A percentile compares a stretch with the other conserved stretches of the same genome.
Conservation (phyloP, 30 jellyfish, hydroid and myxozoan species). For the Mastigias papua region DNA sequence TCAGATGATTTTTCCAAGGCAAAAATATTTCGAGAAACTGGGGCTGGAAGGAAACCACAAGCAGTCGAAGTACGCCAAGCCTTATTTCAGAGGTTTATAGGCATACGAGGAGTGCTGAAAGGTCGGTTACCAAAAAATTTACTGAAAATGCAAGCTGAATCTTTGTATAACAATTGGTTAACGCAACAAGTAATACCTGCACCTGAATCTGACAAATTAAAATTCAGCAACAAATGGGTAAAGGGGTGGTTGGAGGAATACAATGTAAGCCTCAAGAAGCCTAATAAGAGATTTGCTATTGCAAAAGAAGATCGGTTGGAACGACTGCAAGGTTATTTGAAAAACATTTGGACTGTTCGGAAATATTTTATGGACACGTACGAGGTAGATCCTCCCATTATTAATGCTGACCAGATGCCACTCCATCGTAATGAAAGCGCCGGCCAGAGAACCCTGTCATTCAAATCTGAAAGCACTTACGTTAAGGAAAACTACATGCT, state of each 20-base stretch:
- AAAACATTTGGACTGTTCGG: conserved; percentile 33
- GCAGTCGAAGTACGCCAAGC: conserved; percentile 61
- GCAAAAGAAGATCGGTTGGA: conserved; percentile 54
- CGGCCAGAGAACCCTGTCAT: conserved; percentile 19
- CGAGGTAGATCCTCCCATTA: conserved; percentile 67
- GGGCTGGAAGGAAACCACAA: conserved; percentile 75
- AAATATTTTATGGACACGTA: conserved; percentile 46
- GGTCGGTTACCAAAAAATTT: conserved; percentile 47
- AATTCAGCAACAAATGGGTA: conserved; percentile 65
- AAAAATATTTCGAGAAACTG: conserved; percentile 58
- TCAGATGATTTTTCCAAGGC: conserved; percentile 31
- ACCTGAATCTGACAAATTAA: conserved; percentile 38
- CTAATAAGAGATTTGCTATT: conserved; percentile 69
- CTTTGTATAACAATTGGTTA: conserved; percentile 31
- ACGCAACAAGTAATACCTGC: conserved; percentile 38
- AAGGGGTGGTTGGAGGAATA: conserved; percentile 74
- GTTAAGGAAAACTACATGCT: conserved; percentile 72
- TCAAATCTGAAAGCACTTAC: conserved; percentile 39
- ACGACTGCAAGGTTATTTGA: conserved; percentile 39
- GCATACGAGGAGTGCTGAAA: conserved; percentile 38
- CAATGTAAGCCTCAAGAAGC: conserved; percentile 69
- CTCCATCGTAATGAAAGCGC: conserved; percentile 52
- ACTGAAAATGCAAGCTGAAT: conserved; percentile 31
- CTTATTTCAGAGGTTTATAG: conserved; percentile 36
- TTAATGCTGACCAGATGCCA: conserved; percentile 69